Evolutionary conservation across 2,888 invertebrate species (phyloP).

Genomic region (Clunio marinus): DNA sequence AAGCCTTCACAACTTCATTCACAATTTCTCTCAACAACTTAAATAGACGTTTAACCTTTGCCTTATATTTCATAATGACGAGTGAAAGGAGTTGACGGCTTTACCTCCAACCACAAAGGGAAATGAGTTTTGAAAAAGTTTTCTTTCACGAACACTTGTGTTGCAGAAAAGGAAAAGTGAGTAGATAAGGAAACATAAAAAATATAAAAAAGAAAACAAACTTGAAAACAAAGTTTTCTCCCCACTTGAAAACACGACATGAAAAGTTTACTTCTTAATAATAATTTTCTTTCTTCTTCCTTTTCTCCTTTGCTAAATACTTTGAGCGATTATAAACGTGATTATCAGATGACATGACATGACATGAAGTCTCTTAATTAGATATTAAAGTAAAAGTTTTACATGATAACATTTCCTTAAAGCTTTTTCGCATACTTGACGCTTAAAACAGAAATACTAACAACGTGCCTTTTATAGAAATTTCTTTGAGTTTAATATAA

Average conservation of each 20-base stretch:
- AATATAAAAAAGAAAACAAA: not conserved
- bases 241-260: not conserved
- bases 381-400: slow-evolving; percentile 6
- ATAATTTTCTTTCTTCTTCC: too few species aligned
- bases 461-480: too few species aligned
- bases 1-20: too few species aligned
- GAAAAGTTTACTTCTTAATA: slow-evolving; percentile 1
- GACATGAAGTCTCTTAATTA: slow-evolving; percentile 35
- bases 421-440: too few species aligned
- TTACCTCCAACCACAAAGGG: not conserved
- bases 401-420: slow-evolving; percentile 5
- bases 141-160: too few species aligned
- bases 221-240: slow-evolving; percentile 14
- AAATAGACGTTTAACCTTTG: slow-evolving; percentile 7
- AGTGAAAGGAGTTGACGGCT: slow-evolving; percentile 23
- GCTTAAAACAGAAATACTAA: too few species aligned
- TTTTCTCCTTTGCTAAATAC: slow-evolving; percentile 6
- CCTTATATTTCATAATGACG: not conserved
- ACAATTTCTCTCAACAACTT: too few species aligned
- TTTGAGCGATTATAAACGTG: slow-evolving; percentile 1
- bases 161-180: too few species aligned
- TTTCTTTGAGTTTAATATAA: too few species aligned
- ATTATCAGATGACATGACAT: slow-evolving; percentile 9
- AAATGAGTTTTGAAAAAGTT: not conserved
- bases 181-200: not conserved